Conservation (phyloP, 2,888 invertebrate species). For the Platycheirus rosarum region DNA sequence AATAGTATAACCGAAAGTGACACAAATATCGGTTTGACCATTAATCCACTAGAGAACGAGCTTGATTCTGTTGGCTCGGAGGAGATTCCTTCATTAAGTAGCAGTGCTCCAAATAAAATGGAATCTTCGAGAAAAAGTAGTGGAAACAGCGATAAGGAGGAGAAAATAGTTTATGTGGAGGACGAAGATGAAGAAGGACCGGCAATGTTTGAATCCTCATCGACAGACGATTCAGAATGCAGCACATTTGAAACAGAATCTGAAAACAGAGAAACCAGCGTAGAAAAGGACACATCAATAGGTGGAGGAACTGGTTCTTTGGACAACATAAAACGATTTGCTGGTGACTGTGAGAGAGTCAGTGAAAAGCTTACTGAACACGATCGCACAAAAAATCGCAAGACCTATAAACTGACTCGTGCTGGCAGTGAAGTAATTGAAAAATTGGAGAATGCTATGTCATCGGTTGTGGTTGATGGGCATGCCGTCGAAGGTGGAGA, state of each 20-base stretch:
- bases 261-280: conserved; percentile 80
- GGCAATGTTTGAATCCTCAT: conserved; percentile 52
- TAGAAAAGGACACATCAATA: conserved; percentile 78
- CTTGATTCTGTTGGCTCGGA: conserved; percentile 79
- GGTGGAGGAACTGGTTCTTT: conserved; percentile 61
- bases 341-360: conserved; percentile 81
- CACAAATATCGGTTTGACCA: conserved; percentile 85
- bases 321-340: conserved; percentile 80
- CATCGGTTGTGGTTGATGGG: conserved; percentile 73
- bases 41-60: conserved; percentile 85
- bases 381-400: conserved; percentile 82
- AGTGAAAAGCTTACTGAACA: conserved; percentile 81
- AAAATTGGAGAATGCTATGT: conserved; percentile 74
- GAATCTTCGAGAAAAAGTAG: conserved; percentile 57
- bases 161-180: conserved; percentile 46
- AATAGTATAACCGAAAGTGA: conserved; percentile 75
- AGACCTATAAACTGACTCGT: conserved; percentile 81
- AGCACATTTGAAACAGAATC: conserved; percentile 82
- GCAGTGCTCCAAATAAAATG: conserved; percentile 73
- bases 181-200: conserved; percentile 77
- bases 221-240: conserved; percentile 81
- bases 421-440: conserved; percentile 75
- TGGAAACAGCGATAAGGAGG: conserved; percentile 54
- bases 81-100: conserved; percentile 75
- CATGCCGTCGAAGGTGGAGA: conserved; percentile 76